Evolutionary conservation across 2,888 invertebrate species (phyloP), one percentile per base, ranked within the genome.

Genomic region (Diarsia mendica): DNA sequence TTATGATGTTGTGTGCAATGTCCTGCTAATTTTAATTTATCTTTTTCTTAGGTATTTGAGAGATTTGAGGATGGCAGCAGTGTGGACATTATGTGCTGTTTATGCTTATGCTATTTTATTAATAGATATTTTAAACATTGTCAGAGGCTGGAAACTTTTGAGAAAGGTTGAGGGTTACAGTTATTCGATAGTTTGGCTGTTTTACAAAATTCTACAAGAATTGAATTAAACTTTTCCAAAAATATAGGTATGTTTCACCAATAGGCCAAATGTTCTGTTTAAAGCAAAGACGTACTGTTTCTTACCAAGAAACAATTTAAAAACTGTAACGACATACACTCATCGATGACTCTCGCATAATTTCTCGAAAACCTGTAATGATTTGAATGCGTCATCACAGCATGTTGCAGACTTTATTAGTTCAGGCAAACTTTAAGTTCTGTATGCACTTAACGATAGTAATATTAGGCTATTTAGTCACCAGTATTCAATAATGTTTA

Each of bases 1-100:
- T 81, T 76, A 81, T 66, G 48, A 63, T 13, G 6, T 48, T 65
- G 64, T 48, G 64, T 74, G n/a, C 55, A 79, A 63, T 71, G 44
- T 55, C n/a, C 51, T 61, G 61, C 18, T 28, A 44, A 74, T 73
- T 73, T 73, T 39, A 48, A 58, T 78, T 46, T 58, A 51, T 78
- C 15, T 60, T 79, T 46, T 79, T 79, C 15, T 33, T 33, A 51
- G 6, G 20, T 76, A 61, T 69, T 76, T 60, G 23, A 39, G 33
- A 78, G 3, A 23, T 51, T 68, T 60, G 23, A 44, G 44, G 39
- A 39, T n/a, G n/a, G 6, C 39, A 39, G 39, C 39, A 39, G 33
- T 33, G 4, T 2, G 39, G 39, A 39, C 39, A 39, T 39, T 6
- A 39, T 39, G 39, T 3, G 39, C 6, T 39, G 39, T 39, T 39